Evolutionary conservation across 92 coral and sea anemone species (phyloP).

Genomic region (Parazoanthus atlanticus): DNA sequence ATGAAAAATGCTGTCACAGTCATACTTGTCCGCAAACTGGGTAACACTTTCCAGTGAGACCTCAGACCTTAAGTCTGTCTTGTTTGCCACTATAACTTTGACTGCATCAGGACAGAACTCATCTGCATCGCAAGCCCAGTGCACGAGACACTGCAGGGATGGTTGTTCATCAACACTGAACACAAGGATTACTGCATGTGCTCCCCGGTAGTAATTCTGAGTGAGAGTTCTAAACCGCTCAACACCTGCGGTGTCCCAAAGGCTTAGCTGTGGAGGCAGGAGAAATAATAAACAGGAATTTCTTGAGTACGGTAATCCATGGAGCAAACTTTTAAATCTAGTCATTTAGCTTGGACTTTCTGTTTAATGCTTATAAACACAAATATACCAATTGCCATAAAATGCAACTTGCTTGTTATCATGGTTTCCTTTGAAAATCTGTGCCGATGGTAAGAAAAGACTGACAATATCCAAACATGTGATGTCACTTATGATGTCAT

Average conservation of each 20-base stretch:
- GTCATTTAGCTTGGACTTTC: too few species aligned
- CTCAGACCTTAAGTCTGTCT: constrained; percentile 77
- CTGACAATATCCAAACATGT: too few species aligned
- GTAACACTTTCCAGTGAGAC: constrained; percentile 68
- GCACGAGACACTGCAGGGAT: constrained; percentile 79
- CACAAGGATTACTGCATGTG: constrained; percentile 83
- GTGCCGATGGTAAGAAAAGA: too few species aligned
- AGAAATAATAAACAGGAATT: background rate
- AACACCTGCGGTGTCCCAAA: constrained; percentile 99
- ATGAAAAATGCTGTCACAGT: constrained; percentile 60
- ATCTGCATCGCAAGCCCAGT: constrained; percentile 84
- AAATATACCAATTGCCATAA: too few species aligned
- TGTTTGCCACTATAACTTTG: constrained; percentile 86
- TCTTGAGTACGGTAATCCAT: too few species aligned
- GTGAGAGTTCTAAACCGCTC: constrained; percentile 96
- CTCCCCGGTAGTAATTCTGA: constrained; percentile 91
- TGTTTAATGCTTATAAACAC: too few species aligned
- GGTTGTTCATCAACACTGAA: constrained; percentile 85
- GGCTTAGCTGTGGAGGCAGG: constrained; percentile 72
- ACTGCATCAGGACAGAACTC: constrained; percentile 78
- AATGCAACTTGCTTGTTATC: too few species aligned
- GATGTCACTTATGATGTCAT: too few species aligned
- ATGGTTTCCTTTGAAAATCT: too few species aligned
- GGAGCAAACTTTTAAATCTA: too few species aligned
- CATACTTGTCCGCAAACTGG: constrained; percentile 71